Evolutionary conservation across 2,888 invertebrate species (phyloP).

Genomic region (Ectemnius cavifrons): DNA sequence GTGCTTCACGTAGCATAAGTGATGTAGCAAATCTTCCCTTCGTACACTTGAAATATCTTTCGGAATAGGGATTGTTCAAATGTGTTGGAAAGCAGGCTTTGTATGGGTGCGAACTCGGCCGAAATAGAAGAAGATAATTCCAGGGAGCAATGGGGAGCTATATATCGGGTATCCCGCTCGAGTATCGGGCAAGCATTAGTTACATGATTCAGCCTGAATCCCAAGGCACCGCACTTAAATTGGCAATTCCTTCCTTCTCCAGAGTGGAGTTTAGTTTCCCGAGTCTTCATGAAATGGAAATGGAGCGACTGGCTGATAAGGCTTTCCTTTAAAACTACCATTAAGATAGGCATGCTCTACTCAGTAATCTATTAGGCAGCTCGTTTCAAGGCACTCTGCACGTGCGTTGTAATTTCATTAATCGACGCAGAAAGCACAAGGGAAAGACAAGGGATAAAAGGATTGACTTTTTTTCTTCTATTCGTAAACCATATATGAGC

Average conservation of each 20-base stretch:
- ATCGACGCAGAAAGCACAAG: no score
- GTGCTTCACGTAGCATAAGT: no score
- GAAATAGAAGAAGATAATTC: conserved; percentile 28
- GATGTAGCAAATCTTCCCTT: not conserved
- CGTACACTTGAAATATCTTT: not conserved
- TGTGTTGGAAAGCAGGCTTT: not conserved
- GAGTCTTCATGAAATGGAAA: conserved; percentile 54
- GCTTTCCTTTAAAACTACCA: not conserved
- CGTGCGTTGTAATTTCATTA: no score
- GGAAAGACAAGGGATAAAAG: no score
- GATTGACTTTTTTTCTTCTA: no score
- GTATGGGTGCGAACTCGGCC: conserved; percentile 13
- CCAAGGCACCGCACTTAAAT: conserved; percentile 57
- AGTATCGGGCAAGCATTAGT: conserved; percentile 53
- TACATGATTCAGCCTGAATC: conserved; percentile 37
- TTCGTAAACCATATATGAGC: no score
- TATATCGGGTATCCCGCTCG: not conserved
- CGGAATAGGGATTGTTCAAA: not conserved
- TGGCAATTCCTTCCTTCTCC: conserved; percentile 60
- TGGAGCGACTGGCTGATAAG: not conserved
- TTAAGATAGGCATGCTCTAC: not conserved
- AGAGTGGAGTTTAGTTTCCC: conserved; percentile 18
- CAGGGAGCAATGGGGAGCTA: conserved; percentile 6
- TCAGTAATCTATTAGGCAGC: no score
- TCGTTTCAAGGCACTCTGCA: no score